These are phyloP conservation scores for Hesperia comma DNA, from an alignment of 2,888 invertebrate species.

Conservation along the genomic window DNA sequence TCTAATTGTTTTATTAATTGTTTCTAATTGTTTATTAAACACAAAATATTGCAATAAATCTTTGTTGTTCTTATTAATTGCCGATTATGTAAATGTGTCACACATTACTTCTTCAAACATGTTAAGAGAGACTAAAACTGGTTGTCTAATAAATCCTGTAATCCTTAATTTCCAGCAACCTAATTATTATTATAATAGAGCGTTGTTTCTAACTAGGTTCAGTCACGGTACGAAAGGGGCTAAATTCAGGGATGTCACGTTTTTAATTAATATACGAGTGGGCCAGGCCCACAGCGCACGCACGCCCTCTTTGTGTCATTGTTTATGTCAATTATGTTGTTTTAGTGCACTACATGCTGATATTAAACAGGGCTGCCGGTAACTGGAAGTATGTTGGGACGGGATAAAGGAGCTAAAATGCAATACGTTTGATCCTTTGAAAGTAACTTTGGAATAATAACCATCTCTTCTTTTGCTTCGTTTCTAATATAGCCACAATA, in stretches of 20 bases:
- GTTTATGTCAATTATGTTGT: constrained; percentile 66
- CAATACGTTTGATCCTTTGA: too few relatives aligned
- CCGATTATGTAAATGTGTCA: not conserved
- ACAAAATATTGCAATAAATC: too few relatives aligned
- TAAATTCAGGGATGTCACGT: constrained; percentile 73
- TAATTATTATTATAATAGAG: constrained; percentile 18
- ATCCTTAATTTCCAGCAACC: constrained; percentile 32
- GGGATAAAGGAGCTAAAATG: too few relatives aligned
- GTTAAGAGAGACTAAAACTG: not conserved
- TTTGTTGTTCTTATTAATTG: not conserved
- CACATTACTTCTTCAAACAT: not conserved
- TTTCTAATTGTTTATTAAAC: too few relatives aligned
- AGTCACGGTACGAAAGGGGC: constrained; percentile 66
- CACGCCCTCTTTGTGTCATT: constrained; percentile 57
- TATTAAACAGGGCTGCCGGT: not conserved
- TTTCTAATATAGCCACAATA: too few relatives aligned
- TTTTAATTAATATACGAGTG: constrained; percentile 79
- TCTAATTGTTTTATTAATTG: too few relatives aligned
- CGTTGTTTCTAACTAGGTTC: constrained; percentile 52
- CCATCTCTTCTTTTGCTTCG: too few relatives aligned
- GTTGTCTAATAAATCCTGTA: constrained; percentile 19
- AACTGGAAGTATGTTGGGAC: too few relatives aligned
- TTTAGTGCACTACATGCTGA: constrained; percentile 30
- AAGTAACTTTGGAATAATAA: too few relatives aligned
- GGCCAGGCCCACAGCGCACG: constrained; percentile 58